Evolutionary conservation across 2,888 invertebrate genomes (phyloP).

Genomic region (Hermaeophaga mercurialis): DNA sequence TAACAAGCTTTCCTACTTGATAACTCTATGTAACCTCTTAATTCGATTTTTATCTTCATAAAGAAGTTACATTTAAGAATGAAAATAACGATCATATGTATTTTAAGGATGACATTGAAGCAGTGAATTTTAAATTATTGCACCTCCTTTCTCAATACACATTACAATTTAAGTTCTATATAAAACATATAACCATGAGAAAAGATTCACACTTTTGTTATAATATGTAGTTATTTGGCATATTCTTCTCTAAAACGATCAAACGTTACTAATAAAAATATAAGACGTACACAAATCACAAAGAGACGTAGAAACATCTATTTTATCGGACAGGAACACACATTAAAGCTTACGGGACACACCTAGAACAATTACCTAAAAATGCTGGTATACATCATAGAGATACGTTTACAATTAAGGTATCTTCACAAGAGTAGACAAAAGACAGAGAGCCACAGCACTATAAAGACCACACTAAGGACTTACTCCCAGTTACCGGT

Average conservation of each 20-base stretch:
- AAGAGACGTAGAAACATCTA: slow-evolving; percentile 32
- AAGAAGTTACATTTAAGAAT: too few relatives aligned
- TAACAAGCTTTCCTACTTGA: too few relatives aligned
- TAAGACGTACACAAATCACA: slow-evolving; percentile 19
- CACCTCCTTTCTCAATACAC: too few relatives aligned
- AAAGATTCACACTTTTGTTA: too few relatives aligned
- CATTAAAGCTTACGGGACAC: slow-evolving; percentile 26
- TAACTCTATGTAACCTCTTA: too few relatives aligned
- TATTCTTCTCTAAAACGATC: slow-evolving; percentile 27
- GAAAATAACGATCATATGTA: too few relatives aligned
- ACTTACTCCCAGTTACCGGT: slow-evolving; percentile 49
- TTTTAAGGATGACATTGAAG: too few relatives aligned
- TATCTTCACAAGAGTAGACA: slow-evolving; percentile 20
- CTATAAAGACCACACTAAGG: slow-evolving; percentile 35
- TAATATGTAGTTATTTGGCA: slow-evolving; percentile 30
- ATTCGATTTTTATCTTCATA: too few relatives aligned
- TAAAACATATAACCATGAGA: too few relatives aligned
- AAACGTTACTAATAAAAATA: slow-evolving; percentile 18
- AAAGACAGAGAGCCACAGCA: slow-evolving; percentile 31
- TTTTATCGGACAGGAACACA: slow-evolving; percentile 26
- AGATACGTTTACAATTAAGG: slow-evolving; percentile 26
- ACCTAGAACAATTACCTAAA: slow-evolving; percentile 32
- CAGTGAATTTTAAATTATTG: too few relatives aligned
- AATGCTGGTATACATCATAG: slow-evolving; percentile 30
- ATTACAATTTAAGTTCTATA: too few relatives aligned